These are phyloP conservation scores for Magallana ariakensis DNA, from an alignment of 1,140 invertebrate genomes.

Conservation along the genomic window DNA sequence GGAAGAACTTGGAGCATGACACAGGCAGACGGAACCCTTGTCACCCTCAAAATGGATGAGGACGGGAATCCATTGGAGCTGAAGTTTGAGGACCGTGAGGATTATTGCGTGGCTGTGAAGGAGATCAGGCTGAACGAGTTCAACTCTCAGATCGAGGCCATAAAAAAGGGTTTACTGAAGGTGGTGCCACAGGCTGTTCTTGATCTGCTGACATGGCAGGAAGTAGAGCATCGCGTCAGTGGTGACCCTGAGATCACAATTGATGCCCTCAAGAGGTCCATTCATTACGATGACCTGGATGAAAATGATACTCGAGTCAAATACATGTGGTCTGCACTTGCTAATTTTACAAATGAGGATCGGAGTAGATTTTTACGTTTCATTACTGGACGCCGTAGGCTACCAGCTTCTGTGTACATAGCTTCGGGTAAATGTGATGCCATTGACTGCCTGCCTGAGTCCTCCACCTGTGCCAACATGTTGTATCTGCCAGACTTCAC, in stretches of 20 bases:
- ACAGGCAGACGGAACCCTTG: constrained; percentile 74
- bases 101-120: constrained; percentile 74
- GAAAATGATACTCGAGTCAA: constrained; percentile 75
- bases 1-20: constrained; percentile 75
- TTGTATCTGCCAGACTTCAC: constrained; percentile 78
- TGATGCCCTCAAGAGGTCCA: constrained; percentile 74
- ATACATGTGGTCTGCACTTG: constrained; percentile 78
- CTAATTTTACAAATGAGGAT: constrained; percentile 79
- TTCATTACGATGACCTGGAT: constrained; percentile 78
- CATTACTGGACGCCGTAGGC: constrained; percentile 77
- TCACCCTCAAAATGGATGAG: constrained; percentile 68
- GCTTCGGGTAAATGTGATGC: constrained; percentile 75
- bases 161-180: constrained; percentile 74
- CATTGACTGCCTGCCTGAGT: constrained; percentile 77
- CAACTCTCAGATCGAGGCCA: constrained; percentile 75
- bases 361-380: constrained; percentile 78
- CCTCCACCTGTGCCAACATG: constrained; percentile 79
- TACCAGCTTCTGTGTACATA: constrained; percentile 77
- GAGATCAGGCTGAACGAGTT: constrained; percentile 75
- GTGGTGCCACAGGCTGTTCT: constrained; percentile 78
- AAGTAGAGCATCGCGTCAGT: constrained; percentile 78
- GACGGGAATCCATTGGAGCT: constrained; percentile 70
- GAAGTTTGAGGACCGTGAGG: constrained; percentile 73
- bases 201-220: constrained; percentile 78
- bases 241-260: constrained; percentile 78